These are phyloP conservation scores for Cryptops parisi DNA, from an alignment of 2,888 invertebrate genomes.

Conservation along the genomic window DNA sequence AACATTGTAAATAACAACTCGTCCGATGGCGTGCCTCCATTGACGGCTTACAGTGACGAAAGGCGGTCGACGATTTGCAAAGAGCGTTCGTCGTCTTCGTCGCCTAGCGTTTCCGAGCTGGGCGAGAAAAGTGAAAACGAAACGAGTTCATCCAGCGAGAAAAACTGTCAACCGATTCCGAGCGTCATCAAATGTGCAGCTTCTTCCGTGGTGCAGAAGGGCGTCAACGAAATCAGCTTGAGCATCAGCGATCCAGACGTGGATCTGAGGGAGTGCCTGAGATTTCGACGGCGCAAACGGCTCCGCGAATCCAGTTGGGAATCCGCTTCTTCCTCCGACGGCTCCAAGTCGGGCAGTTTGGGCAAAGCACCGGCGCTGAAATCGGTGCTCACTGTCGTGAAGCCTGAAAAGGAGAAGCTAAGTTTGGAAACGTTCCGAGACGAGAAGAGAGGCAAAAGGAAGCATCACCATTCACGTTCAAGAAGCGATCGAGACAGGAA, in stretches of 20 bases:
- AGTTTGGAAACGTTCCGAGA: no score
- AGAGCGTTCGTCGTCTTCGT: not conserved
- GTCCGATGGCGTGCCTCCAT: not conserved
- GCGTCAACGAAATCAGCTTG: not conserved
- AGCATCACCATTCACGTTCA: not conserved
- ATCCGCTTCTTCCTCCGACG: not conserved
- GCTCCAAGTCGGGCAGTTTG: not conserved
- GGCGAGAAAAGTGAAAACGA: not conserved
- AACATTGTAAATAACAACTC: no score
- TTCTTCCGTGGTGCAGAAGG: no score
- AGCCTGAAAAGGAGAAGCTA: no score
- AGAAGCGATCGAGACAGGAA: not conserved
- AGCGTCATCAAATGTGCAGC: no score
- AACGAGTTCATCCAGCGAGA: not conserved
- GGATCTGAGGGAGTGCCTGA: constrained; percentile 1
- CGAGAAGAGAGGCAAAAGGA: not conserved
- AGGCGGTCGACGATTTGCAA: not conserved
- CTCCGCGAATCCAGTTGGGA: no score
- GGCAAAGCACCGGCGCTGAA: not conserved
- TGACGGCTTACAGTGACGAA: no score
- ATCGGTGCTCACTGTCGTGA: constrained; percentile 5
- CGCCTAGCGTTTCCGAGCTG: not conserved
- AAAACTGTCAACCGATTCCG: not conserved
- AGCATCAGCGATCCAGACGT: not conserved
- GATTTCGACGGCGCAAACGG: not conserved